These are phyloP conservation scores for Aspidiotus rigidus DNA, from an alignment of 2,888 invertebrate genomes.

Conservation along the genomic window DNA sequence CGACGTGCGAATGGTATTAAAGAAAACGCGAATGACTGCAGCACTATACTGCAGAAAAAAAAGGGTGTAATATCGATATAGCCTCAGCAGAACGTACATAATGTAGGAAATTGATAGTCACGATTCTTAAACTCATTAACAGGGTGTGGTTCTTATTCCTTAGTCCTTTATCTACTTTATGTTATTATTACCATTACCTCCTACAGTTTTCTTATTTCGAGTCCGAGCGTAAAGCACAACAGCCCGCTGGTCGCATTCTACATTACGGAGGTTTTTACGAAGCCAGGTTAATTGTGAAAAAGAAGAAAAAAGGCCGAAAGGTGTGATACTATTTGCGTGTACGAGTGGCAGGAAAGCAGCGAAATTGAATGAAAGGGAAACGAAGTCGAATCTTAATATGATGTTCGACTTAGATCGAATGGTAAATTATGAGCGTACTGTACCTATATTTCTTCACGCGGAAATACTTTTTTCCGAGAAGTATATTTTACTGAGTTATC, in stretches of 20 bases:
- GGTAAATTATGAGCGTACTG: conserved; percentile 3
- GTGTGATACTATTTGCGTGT: too few relatives aligned
- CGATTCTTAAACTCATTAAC: conserved; percentile 31
- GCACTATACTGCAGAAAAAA: background rate
- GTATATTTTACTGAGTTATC: background rate
- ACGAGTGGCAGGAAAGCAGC: too few relatives aligned
- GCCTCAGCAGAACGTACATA: conserved; percentile 9
- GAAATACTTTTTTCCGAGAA: background rate
- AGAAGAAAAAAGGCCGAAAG: too few relatives aligned
- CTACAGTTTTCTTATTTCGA: conserved; percentile 27
- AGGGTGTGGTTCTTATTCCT: conserved; percentile 26
- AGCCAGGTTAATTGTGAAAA: too few relatives aligned
- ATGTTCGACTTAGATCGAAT: background rate
- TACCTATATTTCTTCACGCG: background rate
- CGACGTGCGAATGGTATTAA: too few relatives aligned
- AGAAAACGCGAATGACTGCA: too few relatives aligned
- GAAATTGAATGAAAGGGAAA: too few relatives aligned
- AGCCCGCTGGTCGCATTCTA: too few relatives aligned
- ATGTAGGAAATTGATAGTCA: conserved; percentile 29
- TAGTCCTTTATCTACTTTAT: conserved; percentile 21
- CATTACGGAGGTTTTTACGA: background rate
- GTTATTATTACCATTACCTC: conserved; percentile 29
- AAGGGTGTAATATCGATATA: conserved; percentile 12
- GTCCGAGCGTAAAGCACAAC: background rate
- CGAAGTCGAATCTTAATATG: too few relatives aligned